Conservation (phyloP, 2,888 invertebrate species). For the Rhamnusium bicolor region DNA sequence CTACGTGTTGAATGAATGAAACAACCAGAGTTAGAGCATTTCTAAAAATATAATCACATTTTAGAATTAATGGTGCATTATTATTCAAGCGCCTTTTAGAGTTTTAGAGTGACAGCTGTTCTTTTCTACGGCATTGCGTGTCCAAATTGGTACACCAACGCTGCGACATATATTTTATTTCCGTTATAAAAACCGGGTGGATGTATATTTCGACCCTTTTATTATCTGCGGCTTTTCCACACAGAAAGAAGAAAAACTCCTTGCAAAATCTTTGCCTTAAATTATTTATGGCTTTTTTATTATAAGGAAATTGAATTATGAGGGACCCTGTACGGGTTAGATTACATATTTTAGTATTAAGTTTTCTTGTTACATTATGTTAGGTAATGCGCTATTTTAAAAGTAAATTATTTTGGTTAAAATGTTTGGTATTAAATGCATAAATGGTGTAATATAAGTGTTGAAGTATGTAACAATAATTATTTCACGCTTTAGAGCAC, state of each 20-base stretch:
- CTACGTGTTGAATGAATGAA: neutral
- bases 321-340: neutral
- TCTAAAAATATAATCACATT: constrained; percentile 28
- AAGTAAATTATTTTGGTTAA: no score
- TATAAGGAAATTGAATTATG: constrained; percentile 20
- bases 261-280: constrained; percentile 5
- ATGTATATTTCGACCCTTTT: constrained; percentile 22
- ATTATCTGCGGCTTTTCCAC: constrained; percentile 10
- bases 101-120: constrained; percentile 31
- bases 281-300: constrained; percentile 30
- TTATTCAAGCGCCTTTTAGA: constrained; percentile 30
- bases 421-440: no score
- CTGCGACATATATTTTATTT: constrained; percentile 33
- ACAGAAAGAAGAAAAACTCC: neutral
- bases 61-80: constrained; percentile 24
- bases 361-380: no score
- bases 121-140: constrained; percentile 15
- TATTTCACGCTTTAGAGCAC: no score
- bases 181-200: constrained; percentile 26
- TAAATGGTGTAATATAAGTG: no score
- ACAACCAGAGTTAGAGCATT: neutral
- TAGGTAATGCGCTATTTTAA: no score
- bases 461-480: no score
- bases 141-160: constrained; percentile 17
- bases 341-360: neutral